phyloP scores from a whole-genome alignment of 2,888 invertebrate species.

The Amphiduros pacificus region DNA sequence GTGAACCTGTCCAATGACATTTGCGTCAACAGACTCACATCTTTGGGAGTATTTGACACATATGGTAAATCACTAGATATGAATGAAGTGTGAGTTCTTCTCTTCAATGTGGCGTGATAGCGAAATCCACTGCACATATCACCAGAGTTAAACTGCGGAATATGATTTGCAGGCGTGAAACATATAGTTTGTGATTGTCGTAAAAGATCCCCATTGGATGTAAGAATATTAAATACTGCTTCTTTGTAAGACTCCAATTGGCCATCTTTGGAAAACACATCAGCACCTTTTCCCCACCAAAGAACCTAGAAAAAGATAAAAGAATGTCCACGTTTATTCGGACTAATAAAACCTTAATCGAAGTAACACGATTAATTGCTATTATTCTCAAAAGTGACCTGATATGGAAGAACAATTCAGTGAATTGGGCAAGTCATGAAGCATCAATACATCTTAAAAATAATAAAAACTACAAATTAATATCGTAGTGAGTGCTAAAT shows the following conservation, averaged over 20 bases:
- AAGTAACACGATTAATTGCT: too few species aligned
- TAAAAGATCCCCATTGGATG: neutral
- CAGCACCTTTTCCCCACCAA: too few species aligned
- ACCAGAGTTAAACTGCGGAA: neutral
- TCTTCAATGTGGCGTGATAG: neutral
- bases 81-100: neutral
- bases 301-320: too few species aligned
- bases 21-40: slow-evolving; percentile 14
- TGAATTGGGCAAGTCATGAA: too few species aligned
- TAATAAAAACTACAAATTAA: too few species aligned
- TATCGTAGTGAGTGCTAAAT: too few species aligned
- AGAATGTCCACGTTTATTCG: too few species aligned
- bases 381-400: too few species aligned
- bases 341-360: too few species aligned
- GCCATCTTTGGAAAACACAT: too few species aligned
- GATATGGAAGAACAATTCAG: too few species aligned
- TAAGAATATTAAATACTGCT: neutral
- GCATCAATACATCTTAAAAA: too few species aligned
- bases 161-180: neutral
- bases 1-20: slow-evolving; percentile 22
- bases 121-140: neutral
- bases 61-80: neutral
- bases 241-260: neutral
- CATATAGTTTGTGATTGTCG: neutral
- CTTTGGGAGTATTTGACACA: neutral